Conservation (phyloP, 2,797 vertebrate genomes). For the Enoplosus armatus region DNA sequence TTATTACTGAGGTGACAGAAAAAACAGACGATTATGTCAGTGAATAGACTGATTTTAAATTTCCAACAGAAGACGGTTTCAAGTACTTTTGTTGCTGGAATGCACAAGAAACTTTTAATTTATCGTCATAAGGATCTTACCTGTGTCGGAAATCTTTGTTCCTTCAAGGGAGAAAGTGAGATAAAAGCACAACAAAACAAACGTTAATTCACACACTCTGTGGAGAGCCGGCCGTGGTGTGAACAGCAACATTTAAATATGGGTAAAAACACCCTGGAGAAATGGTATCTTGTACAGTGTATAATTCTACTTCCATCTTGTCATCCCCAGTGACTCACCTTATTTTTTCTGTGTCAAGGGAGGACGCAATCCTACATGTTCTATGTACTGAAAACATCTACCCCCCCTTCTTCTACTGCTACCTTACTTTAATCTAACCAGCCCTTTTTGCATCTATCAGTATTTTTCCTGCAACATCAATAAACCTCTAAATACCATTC, state of each 20-base stretch:
- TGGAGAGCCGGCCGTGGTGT: conserved; percentile 61
- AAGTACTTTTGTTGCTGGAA: background rate
- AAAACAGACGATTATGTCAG: background rate
- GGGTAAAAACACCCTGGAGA: conserved; percentile 72
- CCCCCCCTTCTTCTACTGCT: background rate
- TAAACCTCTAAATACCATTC: conserved; percentile 25
- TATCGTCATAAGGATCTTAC: conserved; percentile 82
- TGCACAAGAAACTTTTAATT: conserved; percentile 20
- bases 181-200: conserved; percentile 73
- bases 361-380: conserved; percentile 37
- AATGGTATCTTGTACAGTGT: conserved; percentile 49
- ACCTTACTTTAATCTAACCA: conserved; percentile 6
- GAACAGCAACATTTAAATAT: conserved; percentile 70
- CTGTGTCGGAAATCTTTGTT: conserved; percentile 99
- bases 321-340: conserved; percentile 58
- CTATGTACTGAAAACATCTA: conserved; percentile 44
- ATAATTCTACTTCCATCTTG: conserved; percentile 39
- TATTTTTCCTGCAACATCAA: conserved; percentile 19
- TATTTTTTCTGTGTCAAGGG: conserved; percentile 24
- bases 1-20: conserved; percentile 89
- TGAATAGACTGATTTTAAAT: conserved; percentile 1
- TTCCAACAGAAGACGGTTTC: conserved; percentile 1
- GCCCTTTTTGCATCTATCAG: conserved; percentile 2
- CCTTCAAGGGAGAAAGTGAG: conserved; percentile 82
- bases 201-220: conserved; percentile 76